A percentile compares a stretch with the other conserved stretches of the same genome.
Evolutionary conservation across 2,797 vertebrate species (phyloP).

Genomic region (Acrossocheilus fasciatus): DNA sequence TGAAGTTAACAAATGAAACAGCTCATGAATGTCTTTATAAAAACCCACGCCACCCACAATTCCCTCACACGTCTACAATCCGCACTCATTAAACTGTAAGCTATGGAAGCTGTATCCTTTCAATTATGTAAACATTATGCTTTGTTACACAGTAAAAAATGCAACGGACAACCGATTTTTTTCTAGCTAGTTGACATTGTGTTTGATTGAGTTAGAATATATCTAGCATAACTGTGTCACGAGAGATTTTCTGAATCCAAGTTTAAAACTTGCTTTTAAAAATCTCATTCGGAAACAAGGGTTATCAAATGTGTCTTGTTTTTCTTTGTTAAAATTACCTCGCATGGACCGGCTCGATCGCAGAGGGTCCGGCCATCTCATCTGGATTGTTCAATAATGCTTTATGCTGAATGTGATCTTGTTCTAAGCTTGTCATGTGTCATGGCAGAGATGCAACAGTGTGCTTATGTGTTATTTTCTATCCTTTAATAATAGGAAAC

Average conservation of each 20-base stretch:
- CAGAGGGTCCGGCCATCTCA: background rate
- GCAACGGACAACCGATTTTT: background rate
- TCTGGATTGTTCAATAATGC: background rate
- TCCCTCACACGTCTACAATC: slow-evolving; percentile 54
- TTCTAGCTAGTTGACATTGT: slow-evolving; percentile 1
- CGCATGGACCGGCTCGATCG: background rate
- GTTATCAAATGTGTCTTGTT: slow-evolving; percentile 2
- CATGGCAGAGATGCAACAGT: slow-evolving; percentile 11
- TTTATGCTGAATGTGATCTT: slow-evolving; percentile 10
- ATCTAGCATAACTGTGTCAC: slow-evolving; percentile 11
- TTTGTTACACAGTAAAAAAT: background rate
- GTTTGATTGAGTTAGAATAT: background rate
- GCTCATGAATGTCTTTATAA: slow-evolving; percentile 74
- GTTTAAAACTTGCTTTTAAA: background rate
- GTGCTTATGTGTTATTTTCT: slow-evolving; percentile 4
- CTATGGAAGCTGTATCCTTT: background rate
- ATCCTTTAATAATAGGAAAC: background rate
- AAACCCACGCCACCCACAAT: slow-evolving; percentile 38
- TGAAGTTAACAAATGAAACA: slow-evolving; percentile 67
- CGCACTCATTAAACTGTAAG: background rate
- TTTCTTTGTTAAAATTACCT: background rate
- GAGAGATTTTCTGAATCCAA: background rate
- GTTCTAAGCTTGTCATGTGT: background rate
- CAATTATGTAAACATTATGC: background rate
- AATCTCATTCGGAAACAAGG: background rate